Conservation (phyloP, 2,888 invertebrate species). For the Limnephilus lunatus region DNA sequence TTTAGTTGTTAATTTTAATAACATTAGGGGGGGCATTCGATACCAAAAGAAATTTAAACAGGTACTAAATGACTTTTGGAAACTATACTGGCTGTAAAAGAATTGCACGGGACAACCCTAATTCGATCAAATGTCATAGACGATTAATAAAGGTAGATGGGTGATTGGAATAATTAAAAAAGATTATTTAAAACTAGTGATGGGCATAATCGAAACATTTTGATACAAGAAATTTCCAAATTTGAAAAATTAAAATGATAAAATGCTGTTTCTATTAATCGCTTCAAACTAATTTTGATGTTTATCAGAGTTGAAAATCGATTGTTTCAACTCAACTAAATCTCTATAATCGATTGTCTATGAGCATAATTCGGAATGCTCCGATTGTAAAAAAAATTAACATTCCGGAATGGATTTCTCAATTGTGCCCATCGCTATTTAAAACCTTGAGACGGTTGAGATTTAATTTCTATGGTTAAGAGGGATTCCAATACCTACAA, state of each 20-base stretch:
- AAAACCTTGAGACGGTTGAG: background rate
- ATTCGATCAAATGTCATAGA: background rate
- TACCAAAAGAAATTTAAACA: slow-evolving; percentile 52
- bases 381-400: no score
- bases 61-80: slow-evolving; percentile 53
- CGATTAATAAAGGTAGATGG: background rate
- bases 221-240: background rate
- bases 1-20: slow-evolving; percentile 17
- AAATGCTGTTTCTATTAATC: background rate
- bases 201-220: background rate
- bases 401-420: no score
- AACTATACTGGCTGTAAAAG: slow-evolving; percentile 13
- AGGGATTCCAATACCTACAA: background rate
- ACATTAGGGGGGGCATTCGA: background rate
- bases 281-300: no score
- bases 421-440: no score
- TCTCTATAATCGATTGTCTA: no score
- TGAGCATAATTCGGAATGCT: no score
- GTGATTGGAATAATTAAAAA: background rate
- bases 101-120: slow-evolving; percentile 4
- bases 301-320: no score
- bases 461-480: background rate
- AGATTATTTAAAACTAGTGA: background rate
- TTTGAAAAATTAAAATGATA: background rate
- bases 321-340: no score